Percentiles rank a stretch among this genome's conserved stretches.
Evolutionary conservation across 1,140 invertebrate species (phyloP).

Genomic region (Ceratina australensis): DNA sequence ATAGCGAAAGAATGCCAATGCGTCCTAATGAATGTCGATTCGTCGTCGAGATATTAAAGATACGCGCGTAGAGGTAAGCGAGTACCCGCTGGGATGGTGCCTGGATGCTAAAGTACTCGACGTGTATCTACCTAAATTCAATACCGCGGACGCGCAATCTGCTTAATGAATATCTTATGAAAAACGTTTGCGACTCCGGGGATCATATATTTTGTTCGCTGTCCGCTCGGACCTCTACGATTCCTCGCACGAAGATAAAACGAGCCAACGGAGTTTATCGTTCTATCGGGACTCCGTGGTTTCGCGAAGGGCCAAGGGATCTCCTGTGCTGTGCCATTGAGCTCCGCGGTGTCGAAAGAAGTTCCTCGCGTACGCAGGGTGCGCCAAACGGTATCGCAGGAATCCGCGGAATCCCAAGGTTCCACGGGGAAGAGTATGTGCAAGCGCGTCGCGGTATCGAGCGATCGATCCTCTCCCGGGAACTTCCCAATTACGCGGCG

Average conservation of each 20-base stretch:
- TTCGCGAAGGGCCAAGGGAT: neutral
- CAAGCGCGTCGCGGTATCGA: constrained; percentile 43
- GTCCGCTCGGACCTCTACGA: neutral
- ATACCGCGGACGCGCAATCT: constrained; percentile 25
- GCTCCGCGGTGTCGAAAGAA: constrained; percentile 50
- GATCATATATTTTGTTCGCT: neutral
- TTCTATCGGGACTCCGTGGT: neutral
- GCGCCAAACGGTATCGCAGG: constrained; percentile 54
- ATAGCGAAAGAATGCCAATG: constrained; percentile 57
- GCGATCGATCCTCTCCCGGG: constrained; percentile 37
- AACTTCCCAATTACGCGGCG: constrained; percentile 56
- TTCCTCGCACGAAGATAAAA: too few species aligned
- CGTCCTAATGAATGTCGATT: constrained; percentile 64
- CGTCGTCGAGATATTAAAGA: constrained; percentile 57
- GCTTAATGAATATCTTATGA: constrained; percentile 37
- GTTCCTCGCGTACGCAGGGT: constrained; percentile 38
- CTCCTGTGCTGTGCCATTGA: constrained; percentile 46
- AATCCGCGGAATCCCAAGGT: constrained; percentile 59
- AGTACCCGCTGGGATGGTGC: neutral
- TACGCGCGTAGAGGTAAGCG: constrained; percentile 27
- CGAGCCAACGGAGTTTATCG: too few species aligned
- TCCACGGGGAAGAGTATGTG: constrained; percentile 18
- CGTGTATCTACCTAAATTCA: constrained; percentile 36
- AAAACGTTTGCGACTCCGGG: neutral
- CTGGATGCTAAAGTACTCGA: neutral